Evolutionary conservation across 2,888 invertebrate genomes (phyloP).

Genomic region (Diloba caeruleocephala): DNA sequence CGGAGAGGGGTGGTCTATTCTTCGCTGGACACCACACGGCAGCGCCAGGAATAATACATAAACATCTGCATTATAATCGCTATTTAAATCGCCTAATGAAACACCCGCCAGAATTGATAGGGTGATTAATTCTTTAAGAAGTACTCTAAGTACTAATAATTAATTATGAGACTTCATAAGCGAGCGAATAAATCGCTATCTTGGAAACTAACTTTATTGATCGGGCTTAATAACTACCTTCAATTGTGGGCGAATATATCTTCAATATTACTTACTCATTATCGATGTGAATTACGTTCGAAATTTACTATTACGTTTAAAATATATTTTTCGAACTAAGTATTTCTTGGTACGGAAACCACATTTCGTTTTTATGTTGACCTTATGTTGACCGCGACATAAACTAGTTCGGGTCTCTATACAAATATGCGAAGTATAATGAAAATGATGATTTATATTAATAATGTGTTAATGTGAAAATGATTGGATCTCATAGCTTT

Average conservation of each 20-base stretch:
- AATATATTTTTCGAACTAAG: slow-evolving; percentile 19
- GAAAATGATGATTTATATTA: slow-evolving; percentile 27
- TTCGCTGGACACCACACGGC: too few species aligned
- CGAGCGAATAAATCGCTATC: slow-evolving; percentile 18
- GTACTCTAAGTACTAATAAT: slow-evolving; percentile 7
- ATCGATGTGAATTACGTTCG: slow-evolving; percentile 35
- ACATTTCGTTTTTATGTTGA: slow-evolving; percentile 16
- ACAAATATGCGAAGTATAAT: slow-evolving; percentile 14
- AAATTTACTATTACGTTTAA: slow-evolving; percentile 19
- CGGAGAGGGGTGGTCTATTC: too few species aligned
- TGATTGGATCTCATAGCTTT: slow-evolving; percentile 6
- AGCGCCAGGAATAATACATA: too few species aligned
- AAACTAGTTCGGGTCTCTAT: slow-evolving; percentile 24
- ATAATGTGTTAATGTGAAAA: slow-evolving; percentile 9
- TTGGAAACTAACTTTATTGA: slow-evolving; percentile 24
- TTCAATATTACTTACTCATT: slow-evolving; percentile 6
- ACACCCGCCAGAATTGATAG: not conserved
- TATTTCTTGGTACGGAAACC: slow-evolving; percentile 30
- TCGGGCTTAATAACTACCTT: slow-evolving; percentile 25
- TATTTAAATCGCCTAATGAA: too few species aligned
- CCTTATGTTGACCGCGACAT: slow-evolving; percentile 9
- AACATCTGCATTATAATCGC: too few species aligned
- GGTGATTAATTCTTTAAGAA: not conserved
- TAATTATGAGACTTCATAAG: slow-evolving; percentile 25
- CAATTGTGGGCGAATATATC: not conserved